phyloP scores from a whole-genome alignment of 2,888 invertebrate species.

The Adela reaumurella region DNA sequence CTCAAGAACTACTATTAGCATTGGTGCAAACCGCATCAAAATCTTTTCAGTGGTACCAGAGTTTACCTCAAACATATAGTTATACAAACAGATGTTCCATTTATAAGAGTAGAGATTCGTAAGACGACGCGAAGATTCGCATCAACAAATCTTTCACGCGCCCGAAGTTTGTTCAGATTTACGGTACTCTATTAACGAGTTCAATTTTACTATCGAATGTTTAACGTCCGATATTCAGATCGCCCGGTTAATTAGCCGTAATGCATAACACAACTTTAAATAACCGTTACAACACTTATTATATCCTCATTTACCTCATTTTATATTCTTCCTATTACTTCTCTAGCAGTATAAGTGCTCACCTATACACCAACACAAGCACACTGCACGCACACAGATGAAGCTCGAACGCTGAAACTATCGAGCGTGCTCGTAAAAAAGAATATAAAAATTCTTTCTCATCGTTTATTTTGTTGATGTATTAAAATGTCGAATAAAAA shows the following conservation, averaged over 20 bases:
- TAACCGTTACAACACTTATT: not conserved
- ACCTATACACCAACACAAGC: too few relatives aligned
- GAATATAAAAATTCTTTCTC: not conserved
- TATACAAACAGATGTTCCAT: too few relatives aligned
- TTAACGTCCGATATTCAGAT: slow-evolving; percentile 17
- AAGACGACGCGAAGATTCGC: too few relatives aligned
- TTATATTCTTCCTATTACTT: not conserved
- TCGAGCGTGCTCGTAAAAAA: not conserved
- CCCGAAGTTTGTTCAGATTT: slow-evolving; percentile 13
- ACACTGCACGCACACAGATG: not conserved
- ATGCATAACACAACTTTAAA: not conserved
- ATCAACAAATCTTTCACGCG: not conserved
- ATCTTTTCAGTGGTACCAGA: too few relatives aligned
- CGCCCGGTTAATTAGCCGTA: not conserved
- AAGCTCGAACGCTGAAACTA: not conserved
- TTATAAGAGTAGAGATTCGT: too few relatives aligned
- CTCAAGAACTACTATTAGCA: too few relatives aligned
- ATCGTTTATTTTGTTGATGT: not conserved
- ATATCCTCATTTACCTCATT: not conserved
- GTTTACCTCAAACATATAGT: too few relatives aligned
- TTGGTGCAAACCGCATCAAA: too few relatives aligned
- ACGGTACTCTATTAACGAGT: slow-evolving; percentile 40
- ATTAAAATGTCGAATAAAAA: not conserved
- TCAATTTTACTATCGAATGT: slow-evolving; percentile 26
- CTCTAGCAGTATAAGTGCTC: not conserved